Percentiles rank a stretch among this genome's conserved stretches.
phyloP scores from a whole-genome alignment of 2,888 invertebrate genomes.

The Camponotus fellah region DNA sequence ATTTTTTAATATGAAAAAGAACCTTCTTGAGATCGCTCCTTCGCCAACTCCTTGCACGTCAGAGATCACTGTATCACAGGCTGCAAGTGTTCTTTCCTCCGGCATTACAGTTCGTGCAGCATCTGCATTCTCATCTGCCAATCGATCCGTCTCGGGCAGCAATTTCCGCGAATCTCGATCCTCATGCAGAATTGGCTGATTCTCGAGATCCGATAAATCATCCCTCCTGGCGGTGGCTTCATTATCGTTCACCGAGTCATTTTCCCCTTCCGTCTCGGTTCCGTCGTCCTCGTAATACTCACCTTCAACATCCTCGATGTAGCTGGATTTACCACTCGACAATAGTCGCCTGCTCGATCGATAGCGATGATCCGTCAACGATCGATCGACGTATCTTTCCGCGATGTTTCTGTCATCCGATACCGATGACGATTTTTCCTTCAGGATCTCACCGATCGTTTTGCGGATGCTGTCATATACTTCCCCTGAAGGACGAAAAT shows the following conservation, averaged over 20 bases:
- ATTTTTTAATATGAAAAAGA: neutral
- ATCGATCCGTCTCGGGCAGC: constrained; percentile 8
- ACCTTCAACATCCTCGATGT: neutral
- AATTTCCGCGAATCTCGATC: constrained; percentile 37
- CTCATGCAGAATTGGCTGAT: neutral
- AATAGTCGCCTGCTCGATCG: constrained; percentile 21
- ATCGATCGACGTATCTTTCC: constrained; percentile 12
- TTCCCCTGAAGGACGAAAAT: constrained; percentile 12
- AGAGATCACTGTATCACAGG: neutral
- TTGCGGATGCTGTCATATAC: constrained; percentile 15
- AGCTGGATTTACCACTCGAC: constrained; percentile 10
- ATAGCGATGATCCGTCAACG: neutral
- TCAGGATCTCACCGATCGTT: constrained; percentile 10
- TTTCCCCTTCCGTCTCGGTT: neutral
- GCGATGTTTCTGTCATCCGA: neutral
- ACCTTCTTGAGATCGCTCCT: constrained; percentile 25
- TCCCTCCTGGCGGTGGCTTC: constrained; percentile 35
- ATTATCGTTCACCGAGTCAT: constrained; percentile 29
- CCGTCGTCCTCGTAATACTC: constrained; percentile 43
- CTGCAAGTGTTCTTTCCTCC: constrained; percentile 6
- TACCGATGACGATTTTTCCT: neutral
- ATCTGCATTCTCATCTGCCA: neutral
- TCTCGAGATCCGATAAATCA: constrained; percentile 25
- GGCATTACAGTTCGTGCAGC: neutral
- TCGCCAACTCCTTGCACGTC: neutral